Percentiles rank a stretch among this genome's conserved stretches.
Evolutionary conservation across 2,888 invertebrate genomes (phyloP).

Genomic region (Trichopria drosophilae): DNA sequence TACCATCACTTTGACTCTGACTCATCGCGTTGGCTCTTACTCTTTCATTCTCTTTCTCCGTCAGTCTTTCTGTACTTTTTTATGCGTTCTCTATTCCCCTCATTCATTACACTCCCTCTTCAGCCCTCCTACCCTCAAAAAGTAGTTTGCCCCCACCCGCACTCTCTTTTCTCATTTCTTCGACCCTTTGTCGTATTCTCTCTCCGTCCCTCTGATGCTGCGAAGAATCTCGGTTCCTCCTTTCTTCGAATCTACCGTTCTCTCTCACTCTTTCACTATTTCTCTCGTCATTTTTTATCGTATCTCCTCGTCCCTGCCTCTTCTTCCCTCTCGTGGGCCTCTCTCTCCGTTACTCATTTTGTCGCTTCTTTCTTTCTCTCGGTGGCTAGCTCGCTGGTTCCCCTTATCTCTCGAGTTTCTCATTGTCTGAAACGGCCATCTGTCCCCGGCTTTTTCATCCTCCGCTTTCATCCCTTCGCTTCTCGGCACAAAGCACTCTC

Average conservation of each 20-base stretch:
- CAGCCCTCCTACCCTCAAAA: conserved; percentile 28
- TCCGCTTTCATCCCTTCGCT: conserved; percentile 55
- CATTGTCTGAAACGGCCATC: conserved; percentile 59
- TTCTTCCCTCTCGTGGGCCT: conserved; percentile 7
- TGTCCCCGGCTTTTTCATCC: conserved; percentile 56
- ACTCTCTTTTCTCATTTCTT: conserved; percentile 31
- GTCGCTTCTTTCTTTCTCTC: conserved; percentile 19
- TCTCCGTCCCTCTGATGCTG: no score
- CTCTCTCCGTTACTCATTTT: conserved; percentile 30
- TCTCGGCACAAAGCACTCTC: conserved; percentile 51
- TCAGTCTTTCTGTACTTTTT: conserved; percentile 23
- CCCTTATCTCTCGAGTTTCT: conserved; percentile 59
- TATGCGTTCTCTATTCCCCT: conserved; percentile 32
- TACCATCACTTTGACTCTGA: no score
- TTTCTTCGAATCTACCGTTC: conserved; percentile 24
- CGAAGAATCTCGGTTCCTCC: no score
- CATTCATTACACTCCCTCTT: conserved; percentile 31
- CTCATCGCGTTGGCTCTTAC: no score
- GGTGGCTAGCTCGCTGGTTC: conserved; percentile 38
- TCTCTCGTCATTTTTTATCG: conserved; percentile 28
- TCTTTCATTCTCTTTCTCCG: conserved; percentile 22
- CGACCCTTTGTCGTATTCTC: no score
- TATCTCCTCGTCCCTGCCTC: conserved; percentile 26
- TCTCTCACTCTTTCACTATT: conserved; percentile 26
- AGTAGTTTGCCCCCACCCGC: conserved; percentile 34